These are phyloP conservation scores for Tenthredo livida DNA, from an alignment of 2,888 invertebrate genomes.

Conservation along the genomic window DNA sequence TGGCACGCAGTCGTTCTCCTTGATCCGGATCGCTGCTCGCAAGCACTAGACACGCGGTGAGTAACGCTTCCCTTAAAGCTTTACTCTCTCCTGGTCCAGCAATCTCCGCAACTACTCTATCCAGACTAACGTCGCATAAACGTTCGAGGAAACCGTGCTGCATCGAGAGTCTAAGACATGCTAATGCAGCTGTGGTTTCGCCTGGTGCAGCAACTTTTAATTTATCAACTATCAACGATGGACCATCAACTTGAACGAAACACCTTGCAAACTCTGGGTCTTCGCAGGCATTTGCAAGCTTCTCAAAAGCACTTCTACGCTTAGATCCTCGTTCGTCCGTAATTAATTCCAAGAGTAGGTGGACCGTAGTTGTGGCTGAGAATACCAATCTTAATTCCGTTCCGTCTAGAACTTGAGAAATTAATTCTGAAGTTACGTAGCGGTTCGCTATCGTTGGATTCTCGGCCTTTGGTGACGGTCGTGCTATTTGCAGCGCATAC, in stretches of 20 bases:
- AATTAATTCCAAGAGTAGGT: conserved; percentile 47
- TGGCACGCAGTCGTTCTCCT: conserved; percentile 21
- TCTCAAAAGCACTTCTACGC: conserved; percentile 40
- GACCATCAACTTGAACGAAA: conserved; percentile 47
- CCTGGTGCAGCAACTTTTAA: conserved; percentile 31
- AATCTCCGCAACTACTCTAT: conserved; percentile 52
- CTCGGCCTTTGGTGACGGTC: conserved; percentile 53
- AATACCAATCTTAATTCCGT: conserved; percentile 52
- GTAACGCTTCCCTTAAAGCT: conserved; percentile 47
- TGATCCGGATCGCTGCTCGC: conserved; percentile 29
- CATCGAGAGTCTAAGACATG: conserved; percentile 54
- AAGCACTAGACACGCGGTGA: conserved; percentile 44
- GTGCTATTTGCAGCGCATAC: conserved; percentile 53
- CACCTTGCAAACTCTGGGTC: conserved; percentile 52
- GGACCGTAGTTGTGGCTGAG: conserved; percentile 48
- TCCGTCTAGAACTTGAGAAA: conserved; percentile 51
- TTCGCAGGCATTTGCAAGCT: conserved; percentile 51
- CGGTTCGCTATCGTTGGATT: conserved; percentile 46
- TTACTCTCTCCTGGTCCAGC: conserved; percentile 51
- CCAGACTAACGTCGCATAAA: conserved; percentile 45
- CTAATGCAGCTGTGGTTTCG: conserved; percentile 48
- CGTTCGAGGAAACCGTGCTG: conserved; percentile 48
- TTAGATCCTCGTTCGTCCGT: conserved; percentile 44
- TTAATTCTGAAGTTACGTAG: conserved; percentile 51
- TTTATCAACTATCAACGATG: conserved; percentile 35